A percentile compares a stretch with the other conserved stretches of the same genome.
phyloP scores from a whole-genome alignment of 2,888 invertebrate species.

The Melitaea athalia region DNA sequence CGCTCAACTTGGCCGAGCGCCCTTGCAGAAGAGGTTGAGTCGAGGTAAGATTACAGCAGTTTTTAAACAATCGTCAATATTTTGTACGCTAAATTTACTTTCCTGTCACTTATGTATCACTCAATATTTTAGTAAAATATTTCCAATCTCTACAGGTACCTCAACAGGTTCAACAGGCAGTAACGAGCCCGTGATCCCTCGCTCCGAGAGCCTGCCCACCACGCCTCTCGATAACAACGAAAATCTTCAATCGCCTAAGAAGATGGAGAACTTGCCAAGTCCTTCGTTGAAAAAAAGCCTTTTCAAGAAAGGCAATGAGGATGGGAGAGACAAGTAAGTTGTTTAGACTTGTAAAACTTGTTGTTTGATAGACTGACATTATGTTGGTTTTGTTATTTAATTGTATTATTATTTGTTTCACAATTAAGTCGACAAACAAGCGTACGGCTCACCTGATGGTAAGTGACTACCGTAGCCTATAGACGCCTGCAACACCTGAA shows the following conservation, averaged over 20 bases:
- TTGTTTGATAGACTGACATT: too few relatives aligned
- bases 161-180: slow-evolving; percentile 69
- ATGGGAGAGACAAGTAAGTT: slow-evolving; percentile 94
- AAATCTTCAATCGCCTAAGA: slow-evolving; percentile 50
- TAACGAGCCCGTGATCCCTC: slow-evolving; percentile 50
- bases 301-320: slow-evolving; percentile 93
- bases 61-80: neutral
- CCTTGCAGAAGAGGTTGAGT: slow-evolving; percentile 92
- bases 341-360: neutral
- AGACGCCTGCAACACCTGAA: too few relatives aligned
- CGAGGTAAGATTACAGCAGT: slow-evolving; percentile 80
- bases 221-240: slow-evolving; percentile 46
- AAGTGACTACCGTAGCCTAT: too few relatives aligned
- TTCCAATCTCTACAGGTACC: slow-evolving; percentile 51
- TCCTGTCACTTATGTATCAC: too few relatives aligned
- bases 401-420: too few relatives aligned
- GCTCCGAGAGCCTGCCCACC: slow-evolving; percentile 50
- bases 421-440: too few relatives aligned
- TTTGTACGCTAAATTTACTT: neutral
- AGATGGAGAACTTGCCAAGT: slow-evolving; percentile 77
- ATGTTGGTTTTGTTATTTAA: too few relatives aligned
- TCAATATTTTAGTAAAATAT: neutral
- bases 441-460: too few relatives aligned
- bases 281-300: slow-evolving; percentile 88
- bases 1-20: slow-evolving; percentile 95